phyloP scores from a whole-genome alignment of 2,797 vertebrate species.

The Myotis findleyi region DNA sequence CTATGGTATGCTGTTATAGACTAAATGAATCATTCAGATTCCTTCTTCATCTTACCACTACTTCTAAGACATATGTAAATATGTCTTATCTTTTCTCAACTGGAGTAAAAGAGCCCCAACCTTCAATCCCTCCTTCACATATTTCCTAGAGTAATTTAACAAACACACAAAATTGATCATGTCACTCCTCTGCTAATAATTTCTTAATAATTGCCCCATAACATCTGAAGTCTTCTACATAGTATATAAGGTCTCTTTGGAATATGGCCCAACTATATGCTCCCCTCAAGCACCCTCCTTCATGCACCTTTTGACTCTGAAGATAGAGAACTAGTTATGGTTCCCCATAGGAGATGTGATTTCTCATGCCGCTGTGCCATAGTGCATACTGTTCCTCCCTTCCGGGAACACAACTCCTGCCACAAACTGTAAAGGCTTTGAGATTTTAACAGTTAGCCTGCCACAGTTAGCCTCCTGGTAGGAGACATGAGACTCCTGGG shows the following conservation, averaged over 20 bases:
- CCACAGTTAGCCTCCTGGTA: neutral
- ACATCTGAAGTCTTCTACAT: neutral
- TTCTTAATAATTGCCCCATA: neutral
- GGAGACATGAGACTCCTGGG: neutral
- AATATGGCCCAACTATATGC: neutral
- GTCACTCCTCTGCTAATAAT: neutral
- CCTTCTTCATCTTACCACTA: neutral
- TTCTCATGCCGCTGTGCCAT: neutral
- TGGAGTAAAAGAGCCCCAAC: neutral
- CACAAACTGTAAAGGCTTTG: neutral
- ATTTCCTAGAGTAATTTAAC: neutral
- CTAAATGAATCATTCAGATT: neutral
- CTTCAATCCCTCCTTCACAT: neutral
- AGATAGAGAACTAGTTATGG: neutral
- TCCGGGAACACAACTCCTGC: neutral
- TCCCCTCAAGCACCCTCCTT: neutral
- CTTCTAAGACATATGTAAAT: neutral
- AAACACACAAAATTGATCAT: neutral
- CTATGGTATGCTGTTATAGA: neutral
- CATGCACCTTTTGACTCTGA: neutral
- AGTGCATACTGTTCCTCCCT: neutral
- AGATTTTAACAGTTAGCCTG: neutral
- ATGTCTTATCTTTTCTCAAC: neutral
- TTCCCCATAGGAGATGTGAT: neutral
- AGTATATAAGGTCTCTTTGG: neutral